phyloP scores from a whole-genome alignment of 2,113 vertebrate species.

The Holacanthus passer region DNA sequence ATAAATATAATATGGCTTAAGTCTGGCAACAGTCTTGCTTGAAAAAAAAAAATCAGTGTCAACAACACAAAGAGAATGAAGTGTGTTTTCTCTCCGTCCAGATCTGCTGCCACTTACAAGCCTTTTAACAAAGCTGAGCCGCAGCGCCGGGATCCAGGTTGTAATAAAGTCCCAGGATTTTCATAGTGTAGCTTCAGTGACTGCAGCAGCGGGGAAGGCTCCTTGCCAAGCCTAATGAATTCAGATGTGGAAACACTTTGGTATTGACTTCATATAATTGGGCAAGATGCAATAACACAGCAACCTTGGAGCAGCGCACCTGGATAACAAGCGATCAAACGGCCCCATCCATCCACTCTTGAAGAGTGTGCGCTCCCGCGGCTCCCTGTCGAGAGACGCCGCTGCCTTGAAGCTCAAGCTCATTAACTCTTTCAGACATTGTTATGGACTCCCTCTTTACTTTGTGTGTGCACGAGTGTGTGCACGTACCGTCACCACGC shows the following conservation, averaged over 20 bases:
- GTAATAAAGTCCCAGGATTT: slow-evolving; percentile 42
- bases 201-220: slow-evolving; percentile 34
- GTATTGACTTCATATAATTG: slow-evolving; percentile 73
- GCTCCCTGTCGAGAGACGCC: slow-evolving; percentile 29
- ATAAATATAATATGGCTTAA: background rate
- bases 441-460: slow-evolving; percentile 38
- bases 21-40: background rate
- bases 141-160: background rate
- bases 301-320: slow-evolving; percentile 66
- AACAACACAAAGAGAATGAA: background rate
- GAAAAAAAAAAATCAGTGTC: background rate
- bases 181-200: slow-evolving; percentile 25
- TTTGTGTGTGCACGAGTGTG: slow-evolving; percentile 7
- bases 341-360: slow-evolving; percentile 61
- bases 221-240: slow-evolving; percentile 60
- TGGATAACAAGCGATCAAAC: slow-evolving; percentile 74
- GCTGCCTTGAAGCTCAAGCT: slow-evolving; percentile 58
- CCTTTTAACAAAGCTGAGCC: slow-evolving; percentile 42
- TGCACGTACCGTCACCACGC: background rate
- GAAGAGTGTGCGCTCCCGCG: slow-evolving; percentile 8
- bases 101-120: slow-evolving; percentile 11
- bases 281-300: slow-evolving; percentile 55
- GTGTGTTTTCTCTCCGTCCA: slow-evolving; percentile 8
- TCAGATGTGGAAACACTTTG: slow-evolving; percentile 67
- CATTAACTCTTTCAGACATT: slow-evolving; percentile 69